These are phyloP conservation scores for Taenioides sp. DNA, from an alignment of 2,797 vertebrate species.

Conservation along the genomic window DNA sequence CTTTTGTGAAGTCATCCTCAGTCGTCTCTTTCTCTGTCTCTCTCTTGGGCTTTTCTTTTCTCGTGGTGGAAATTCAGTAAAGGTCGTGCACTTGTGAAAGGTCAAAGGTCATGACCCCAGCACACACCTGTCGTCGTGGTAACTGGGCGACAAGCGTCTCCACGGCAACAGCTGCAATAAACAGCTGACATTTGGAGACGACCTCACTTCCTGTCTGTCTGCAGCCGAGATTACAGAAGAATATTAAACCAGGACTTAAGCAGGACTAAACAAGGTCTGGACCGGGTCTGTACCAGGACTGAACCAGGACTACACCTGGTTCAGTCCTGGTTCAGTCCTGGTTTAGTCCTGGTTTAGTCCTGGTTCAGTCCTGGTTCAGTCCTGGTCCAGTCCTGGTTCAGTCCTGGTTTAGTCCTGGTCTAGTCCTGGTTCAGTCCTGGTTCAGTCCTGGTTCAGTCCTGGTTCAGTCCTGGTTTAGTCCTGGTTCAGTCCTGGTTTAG, in stretches of 20 bases:
- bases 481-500: too few species aligned
- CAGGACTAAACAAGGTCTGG: not conserved
- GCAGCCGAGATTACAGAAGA: not conserved
- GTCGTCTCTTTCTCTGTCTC: too few species aligned
- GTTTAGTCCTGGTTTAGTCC: too few species aligned
- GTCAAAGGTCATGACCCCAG: not conserved
- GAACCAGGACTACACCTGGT: not conserved
- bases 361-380: too few species aligned
- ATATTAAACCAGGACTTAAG: not conserved
- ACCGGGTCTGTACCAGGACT: not conserved
- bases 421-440: too few species aligned
- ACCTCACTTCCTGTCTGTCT: constrained; percentile 3
- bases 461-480: too few species aligned
- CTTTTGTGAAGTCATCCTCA: too few species aligned
- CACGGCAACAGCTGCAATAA: not conserved
- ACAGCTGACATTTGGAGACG: constrained; percentile 6
- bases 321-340: not conserved
- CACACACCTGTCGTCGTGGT: not conserved
- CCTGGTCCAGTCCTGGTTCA: too few species aligned
- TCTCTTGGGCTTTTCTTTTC: not conserved
- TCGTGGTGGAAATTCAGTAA: not conserved
- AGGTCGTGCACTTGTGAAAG: not conserved
- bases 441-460: too few species aligned
- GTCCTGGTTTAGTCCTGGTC: too few species aligned
- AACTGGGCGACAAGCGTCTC: not conserved